Base-by-base conservation (phyloP, 2,888 invertebrate species). In the Germaria angustata region DNA sequence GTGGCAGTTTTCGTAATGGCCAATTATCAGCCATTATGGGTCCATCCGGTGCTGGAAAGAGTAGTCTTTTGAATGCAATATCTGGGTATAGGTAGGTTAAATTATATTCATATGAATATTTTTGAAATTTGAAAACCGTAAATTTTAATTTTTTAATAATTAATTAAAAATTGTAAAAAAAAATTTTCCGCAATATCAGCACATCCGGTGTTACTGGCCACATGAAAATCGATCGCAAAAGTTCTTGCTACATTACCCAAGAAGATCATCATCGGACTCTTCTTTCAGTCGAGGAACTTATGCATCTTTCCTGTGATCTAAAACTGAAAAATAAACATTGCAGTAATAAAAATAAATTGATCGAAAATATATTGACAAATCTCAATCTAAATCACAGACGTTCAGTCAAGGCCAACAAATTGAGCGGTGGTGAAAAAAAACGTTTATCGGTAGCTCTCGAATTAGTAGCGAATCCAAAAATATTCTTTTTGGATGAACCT, bases 241-340 rank as follows among this genome's bases (percentile, higher is more conserved):
- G 94, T 88, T 95, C 96, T 6, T 96, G 96, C 87, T 96, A 96
- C 91, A 96, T 96, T 86, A 96, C 95, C 85, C 96, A 96, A 88
- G 95, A 95, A 83, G 95, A 95, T 87, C 92, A 94, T 22, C 93
- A 95, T 22, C 94, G 96, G 87, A 94, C 95, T 0, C 92, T 95
- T 84, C 92, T 96, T 7, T 94, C 95, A 0, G 95, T 96, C 0
- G 91, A 92, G 68, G 96, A 97, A 89, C 93, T 95, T 11, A 95
- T 96, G 95, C 94, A 94, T 90, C 94, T 96, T 66, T 95, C 96
- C 0, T 95, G 95, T 41, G 93, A 93, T 80, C 92, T 97, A 28
- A 96, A 96, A 89, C 91, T 96, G n/a, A 90, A 89, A 82, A 85
- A 86, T 3, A 77, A 85, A 8, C 85, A 85, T 55, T 85, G 86